These are phyloP conservation scores for Eristalis pertinax DNA, from an alignment of 2,888 invertebrate genomes.

Conservation along the genomic window DNA sequence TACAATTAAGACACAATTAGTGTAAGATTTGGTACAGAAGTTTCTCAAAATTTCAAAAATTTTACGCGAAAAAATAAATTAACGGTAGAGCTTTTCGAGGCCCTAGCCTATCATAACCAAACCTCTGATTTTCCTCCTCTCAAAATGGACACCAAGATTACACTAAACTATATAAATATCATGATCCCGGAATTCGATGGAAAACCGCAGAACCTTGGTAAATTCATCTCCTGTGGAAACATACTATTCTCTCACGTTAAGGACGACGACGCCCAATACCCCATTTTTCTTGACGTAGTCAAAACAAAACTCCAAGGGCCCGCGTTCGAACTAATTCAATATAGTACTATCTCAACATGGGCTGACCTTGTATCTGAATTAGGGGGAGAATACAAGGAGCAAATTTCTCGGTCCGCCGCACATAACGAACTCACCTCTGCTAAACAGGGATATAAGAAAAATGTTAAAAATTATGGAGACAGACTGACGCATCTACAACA, in stretches of 20 bases:
- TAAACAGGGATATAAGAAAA: not conserved
- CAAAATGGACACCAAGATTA: constrained; percentile 9
- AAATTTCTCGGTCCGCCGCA: constrained; percentile 3
- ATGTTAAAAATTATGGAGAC: constrained; percentile 15
- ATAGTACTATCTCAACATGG: not conserved
- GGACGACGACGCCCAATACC: constrained; percentile 1
- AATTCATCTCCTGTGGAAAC: no score
- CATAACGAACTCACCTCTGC: constrained; percentile 1
- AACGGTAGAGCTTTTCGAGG: no score
- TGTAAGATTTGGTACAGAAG: no score
- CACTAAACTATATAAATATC: not conserved
- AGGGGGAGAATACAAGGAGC: constrained; percentile 13
- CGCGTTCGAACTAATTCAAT: constrained; percentile 17
- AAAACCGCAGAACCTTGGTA: not conserved
- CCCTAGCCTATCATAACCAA: no score
- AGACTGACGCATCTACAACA: not conserved
- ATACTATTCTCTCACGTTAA: no score
- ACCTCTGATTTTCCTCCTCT: no score
- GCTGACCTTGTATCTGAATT: constrained; percentile 11
- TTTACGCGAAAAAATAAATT: not conserved
- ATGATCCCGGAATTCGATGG: constrained; percentile 15
- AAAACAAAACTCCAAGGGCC: constrained; percentile 18
- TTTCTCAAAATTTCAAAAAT: no score
- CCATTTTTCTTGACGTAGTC: constrained; percentile 1
- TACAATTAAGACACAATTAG: no score